Percentiles rank a stretch among this genome's conserved stretches.
These are phyloP conservation scores for Lacerta viridis DNA, from an alignment of 2,797 vertebrate genomes.

Conservation along the genomic window DNA sequence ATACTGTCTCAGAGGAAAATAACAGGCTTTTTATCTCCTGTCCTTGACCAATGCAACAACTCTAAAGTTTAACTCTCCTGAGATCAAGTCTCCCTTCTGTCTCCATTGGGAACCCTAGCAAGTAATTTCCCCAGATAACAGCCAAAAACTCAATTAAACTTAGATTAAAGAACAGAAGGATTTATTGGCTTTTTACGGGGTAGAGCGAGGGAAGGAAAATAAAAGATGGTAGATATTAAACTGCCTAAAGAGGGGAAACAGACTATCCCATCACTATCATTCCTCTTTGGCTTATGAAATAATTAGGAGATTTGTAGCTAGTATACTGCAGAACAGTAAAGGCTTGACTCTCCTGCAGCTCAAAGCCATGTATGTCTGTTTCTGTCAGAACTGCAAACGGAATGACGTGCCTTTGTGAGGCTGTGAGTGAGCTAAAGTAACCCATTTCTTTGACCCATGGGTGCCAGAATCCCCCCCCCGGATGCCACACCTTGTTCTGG, in stretches of 20 bases:
- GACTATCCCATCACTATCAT: conserved; percentile 46
- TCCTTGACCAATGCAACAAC: conserved; percentile 58
- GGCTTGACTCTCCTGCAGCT: conserved; percentile 50
- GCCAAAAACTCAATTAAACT: conserved; percentile 71
- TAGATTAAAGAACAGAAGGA: conserved; percentile 74
- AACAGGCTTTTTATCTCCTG: conserved; percentile 51
- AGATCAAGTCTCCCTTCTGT: conserved; percentile 38
- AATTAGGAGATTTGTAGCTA: conserved; percentile 56
- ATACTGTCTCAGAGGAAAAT: conserved; percentile 48
- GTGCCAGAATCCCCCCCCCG: conserved; percentile 34
- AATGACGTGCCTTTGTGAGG: conserved; percentile 37
- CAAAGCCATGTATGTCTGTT: conserved; percentile 57
- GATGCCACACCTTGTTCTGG: conserved; percentile 25
- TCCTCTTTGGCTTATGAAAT: conserved; percentile 52
- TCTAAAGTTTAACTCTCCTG: conserved; percentile 58
- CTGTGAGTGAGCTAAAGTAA: conserved; percentile 38
- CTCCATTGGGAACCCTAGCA: conserved; percentile 65
- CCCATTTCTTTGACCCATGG: conserved; percentile 37
- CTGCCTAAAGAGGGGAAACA: conserved; percentile 60
- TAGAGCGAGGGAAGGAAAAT: conserved; percentile 57
- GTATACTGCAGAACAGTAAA: conserved; percentile 18
- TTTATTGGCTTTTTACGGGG: conserved; percentile 69
- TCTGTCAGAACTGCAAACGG: conserved; percentile 33
- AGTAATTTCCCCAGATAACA: conserved; percentile 74
- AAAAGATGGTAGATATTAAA: conserved; percentile 68